phyloP scores from a whole-genome alignment of 2,797 vertebrate genomes.

The Myotis pilosus region DNA sequence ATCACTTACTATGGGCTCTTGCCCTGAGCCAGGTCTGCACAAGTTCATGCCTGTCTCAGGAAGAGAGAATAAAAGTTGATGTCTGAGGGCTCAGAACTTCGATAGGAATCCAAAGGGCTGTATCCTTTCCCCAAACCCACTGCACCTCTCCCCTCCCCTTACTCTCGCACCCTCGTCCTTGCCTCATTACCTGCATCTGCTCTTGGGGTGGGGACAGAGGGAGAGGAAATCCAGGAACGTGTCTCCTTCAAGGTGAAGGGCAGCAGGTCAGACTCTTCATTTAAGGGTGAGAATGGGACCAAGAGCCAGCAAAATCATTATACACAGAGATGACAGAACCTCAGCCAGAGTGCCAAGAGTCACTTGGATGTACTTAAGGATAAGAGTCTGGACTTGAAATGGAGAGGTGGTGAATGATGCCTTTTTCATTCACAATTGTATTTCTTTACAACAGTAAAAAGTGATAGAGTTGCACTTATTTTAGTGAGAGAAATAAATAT shows the following conservation, averaged over 20 bases:
- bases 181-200: conserved; percentile 63
- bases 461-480: neutral
- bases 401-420: neutral
- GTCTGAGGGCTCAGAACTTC: conserved; percentile 16
- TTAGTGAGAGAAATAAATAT: conserved; percentile 51
- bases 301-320: conserved; percentile 19
- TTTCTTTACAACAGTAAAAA: conserved; percentile 53
- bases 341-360: neutral
- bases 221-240: conserved; percentile 39
- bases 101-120: conserved; percentile 26
- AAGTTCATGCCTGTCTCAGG: neutral
- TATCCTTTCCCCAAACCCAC: conserved; percentile 41
- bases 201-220: neutral
- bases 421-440: conserved; percentile 39
- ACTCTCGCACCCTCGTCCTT: conserved; percentile 38
- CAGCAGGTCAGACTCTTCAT: conserved; percentile 54
- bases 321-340: neutral
- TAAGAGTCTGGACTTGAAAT: conserved; percentile 34
- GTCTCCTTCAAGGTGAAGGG: neutral
- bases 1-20: neutral
- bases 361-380: accelerated
- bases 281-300: neutral
- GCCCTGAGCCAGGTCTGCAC: neutral
- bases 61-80: conserved; percentile 35
- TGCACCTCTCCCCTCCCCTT: neutral